Evolutionary conservation across 92 coral and sea anemone genomes (phyloP).

Genomic region (Hydrozoanthus gracilis): DNA sequence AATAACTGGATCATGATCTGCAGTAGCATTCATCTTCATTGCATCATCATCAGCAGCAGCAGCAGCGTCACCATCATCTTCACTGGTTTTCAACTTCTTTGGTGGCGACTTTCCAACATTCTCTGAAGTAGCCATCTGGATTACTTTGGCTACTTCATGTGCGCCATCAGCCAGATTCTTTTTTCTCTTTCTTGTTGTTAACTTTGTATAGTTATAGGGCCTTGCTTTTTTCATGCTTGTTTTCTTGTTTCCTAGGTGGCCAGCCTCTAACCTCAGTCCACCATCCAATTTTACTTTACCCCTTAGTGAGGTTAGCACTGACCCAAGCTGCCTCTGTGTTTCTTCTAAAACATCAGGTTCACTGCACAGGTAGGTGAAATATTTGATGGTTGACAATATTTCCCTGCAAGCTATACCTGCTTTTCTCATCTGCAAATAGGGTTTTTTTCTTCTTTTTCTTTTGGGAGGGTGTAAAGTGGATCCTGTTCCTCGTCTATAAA

Average conservation of each 20-base stretch:
- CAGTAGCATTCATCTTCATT: no score
- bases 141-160: no score
- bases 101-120: no score
- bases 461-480: background rate
- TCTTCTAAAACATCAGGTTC: background rate
- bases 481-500: constrained; percentile 1
- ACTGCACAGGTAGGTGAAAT: constrained; percentile 16
- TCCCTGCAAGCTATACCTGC: constrained; percentile 38
- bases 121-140: background rate
- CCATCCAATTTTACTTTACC: background rate
- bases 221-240: background rate
- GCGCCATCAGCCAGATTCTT: no score
- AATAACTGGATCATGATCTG: no score
- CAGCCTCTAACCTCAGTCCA: constrained; percentile 11
- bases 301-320: constrained; percentile 16
- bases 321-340: constrained; percentile 15
- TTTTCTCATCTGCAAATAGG: background rate
- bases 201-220: background rate
- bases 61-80: no score
- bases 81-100: no score
- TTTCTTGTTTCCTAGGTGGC: background rate
- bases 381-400: constrained; percentile 6
- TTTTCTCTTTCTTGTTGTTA: constrained; percentile 14
- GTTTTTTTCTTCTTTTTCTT: background rate
- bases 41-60: no score